Base-by-base conservation (phyloP, 2,888 invertebrate genomes). In the Coleophora flavipennella region DNA sequence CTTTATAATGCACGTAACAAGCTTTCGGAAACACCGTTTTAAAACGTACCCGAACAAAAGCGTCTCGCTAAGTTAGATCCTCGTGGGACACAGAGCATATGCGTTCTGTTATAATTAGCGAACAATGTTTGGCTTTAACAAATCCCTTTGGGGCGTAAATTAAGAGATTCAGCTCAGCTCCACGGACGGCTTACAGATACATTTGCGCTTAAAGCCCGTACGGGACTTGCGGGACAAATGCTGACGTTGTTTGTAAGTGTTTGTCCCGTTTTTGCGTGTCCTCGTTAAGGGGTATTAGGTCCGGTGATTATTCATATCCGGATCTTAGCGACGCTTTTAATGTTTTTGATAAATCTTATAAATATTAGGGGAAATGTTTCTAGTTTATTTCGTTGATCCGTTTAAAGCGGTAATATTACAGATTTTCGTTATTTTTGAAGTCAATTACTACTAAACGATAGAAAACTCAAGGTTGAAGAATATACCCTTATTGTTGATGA, bases 101-200 rank as follows among this genome's bases (percentile, higher is more conserved):
- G 83, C 66, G 75, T 59, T 72, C 75, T 65, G 78, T 81, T 81
- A 83, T 83, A 84, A 84, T 84, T 84, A 83, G 84, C 81, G 78
- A 76, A 78, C 84, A 83, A 80, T 83, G 83, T 83, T 83, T 84
- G 80, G 83, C 80, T 83, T 84, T 77, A 69, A 67, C 70, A 78
- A 84, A 84, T 83, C 83, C 83, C 76, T 76, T 73, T 70, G 78
- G 83, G 81, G 76, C 84, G 80, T 83, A 84, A 83, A 83, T 84
- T 83, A 83, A 83, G 81, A 83, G 81, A 83, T 81, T 79, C 73
- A 56, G 57, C 64, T 79, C 73, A 56, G 57, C 64, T 61, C 60
- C 55, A 49, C 59, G 64, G 64, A 66, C 72, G 73, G 76, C 75
- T 79, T 78, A 77, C 59, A 59, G 62, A 75, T 72, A 77, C 75